These are phyloP conservation scores for Trachelus tabidus DNA, from an alignment of 2,888 invertebrate species.

Conservation along the genomic window DNA sequence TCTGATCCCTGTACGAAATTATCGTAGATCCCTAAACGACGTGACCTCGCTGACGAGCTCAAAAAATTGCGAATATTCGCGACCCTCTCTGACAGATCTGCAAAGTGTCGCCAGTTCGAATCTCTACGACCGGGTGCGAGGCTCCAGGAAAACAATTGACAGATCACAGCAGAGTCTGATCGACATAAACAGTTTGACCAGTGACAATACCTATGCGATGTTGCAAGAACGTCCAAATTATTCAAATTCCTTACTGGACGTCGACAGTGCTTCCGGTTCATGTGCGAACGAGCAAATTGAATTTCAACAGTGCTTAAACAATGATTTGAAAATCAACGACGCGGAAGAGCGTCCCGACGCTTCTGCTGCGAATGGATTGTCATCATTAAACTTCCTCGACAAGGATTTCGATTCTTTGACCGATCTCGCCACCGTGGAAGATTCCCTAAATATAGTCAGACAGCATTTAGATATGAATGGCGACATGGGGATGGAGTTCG, in stretches of 20 bases:
- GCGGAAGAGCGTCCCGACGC: not conserved
- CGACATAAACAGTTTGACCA: conserved; percentile 39
- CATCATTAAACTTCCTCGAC: not conserved
- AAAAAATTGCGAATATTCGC: conserved; percentile 46
- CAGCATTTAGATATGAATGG: conserved; percentile 35
- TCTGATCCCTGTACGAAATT: conserved; percentile 36
- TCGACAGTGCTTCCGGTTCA: conserved; percentile 31
- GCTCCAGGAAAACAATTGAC: conserved; percentile 39
- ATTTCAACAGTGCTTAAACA: conserved; percentile 27
- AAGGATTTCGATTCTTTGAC: conserved; percentile 45
- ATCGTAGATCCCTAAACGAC: conserved; percentile 56
- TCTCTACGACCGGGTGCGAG: conserved; percentile 36
- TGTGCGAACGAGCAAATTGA: conserved; percentile 29
- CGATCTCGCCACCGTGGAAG: conserved; percentile 41
- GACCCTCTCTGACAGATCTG: conserved; percentile 45
- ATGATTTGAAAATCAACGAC: conserved; percentile 5
- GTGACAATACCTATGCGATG: conserved; percentile 36
- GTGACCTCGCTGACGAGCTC: conserved; percentile 48
- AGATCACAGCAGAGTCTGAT: conserved; percentile 39
- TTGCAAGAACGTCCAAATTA: conserved; percentile 16
- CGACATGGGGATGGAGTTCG: conserved; percentile 32
- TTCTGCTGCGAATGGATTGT: not conserved
- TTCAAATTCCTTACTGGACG: conserved; percentile 27
- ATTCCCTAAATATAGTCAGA: conserved; percentile 24
- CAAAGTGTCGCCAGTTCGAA: conserved; percentile 43